These are phyloP conservation scores for Anas georgica DNA, from an alignment of 2,797 vertebrate genomes.

Conservation along the genomic window DNA sequence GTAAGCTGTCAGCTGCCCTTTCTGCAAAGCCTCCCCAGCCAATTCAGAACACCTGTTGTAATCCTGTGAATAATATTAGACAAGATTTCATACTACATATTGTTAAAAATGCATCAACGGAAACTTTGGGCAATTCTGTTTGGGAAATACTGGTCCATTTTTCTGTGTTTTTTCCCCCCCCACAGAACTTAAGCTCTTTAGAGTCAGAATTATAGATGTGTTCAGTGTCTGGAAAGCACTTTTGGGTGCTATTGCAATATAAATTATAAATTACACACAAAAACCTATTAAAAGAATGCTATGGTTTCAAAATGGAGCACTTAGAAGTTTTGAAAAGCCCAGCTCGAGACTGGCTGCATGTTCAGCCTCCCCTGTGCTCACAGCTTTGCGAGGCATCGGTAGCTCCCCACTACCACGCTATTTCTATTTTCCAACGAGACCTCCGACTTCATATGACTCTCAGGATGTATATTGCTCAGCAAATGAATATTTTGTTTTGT, in stretches of 20 bases:
- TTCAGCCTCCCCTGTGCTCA: accelerated
- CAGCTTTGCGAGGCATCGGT: neutral
- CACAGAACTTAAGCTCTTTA: conserved; percentile 5
- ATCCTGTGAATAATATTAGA: neutral
- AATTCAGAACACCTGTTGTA: conserved; percentile 65
- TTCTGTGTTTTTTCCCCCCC: too few relatives aligned
- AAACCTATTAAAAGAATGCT: neutral
- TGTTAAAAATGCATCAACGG: conserved; percentile 38
- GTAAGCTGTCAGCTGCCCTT: conserved; percentile 40
- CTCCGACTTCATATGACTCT: neutral
- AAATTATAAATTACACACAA: conserved; percentile 14
- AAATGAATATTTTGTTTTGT: neutral
- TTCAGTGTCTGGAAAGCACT: conserved; percentile 29
- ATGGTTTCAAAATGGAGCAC: neutral
- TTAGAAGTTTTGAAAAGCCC: neutral
- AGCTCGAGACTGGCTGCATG: accelerated
- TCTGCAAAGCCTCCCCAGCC: conserved; percentile 42
- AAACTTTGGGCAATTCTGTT: conserved; percentile 15
- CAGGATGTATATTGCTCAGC: accelerated
- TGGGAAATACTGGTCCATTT: neutral
- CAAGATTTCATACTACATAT: neutral
- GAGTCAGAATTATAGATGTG: conserved; percentile 4
- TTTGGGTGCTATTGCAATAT: conserved; percentile 26
- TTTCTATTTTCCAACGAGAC: neutral
- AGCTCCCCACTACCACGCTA: neutral